Percentiles rank a stretch among this genome's conserved stretches.
These are phyloP conservation scores for Mesocricetus auratus DNA, from an alignment of 2,113 vertebrate genomes.

Conservation along the genomic window DNA sequence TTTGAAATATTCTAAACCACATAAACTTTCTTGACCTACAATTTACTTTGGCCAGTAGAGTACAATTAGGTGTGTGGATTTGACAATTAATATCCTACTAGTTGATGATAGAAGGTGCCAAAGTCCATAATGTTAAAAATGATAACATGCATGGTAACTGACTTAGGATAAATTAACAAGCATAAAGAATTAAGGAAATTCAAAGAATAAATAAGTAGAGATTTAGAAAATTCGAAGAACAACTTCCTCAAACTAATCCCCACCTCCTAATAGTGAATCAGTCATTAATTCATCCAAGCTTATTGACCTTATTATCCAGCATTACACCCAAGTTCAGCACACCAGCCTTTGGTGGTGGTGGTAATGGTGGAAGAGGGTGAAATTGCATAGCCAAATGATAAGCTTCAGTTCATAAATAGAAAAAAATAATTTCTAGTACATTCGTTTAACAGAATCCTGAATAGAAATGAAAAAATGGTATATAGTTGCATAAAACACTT, in stretches of 20 bases:
- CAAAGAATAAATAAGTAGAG: neutral
- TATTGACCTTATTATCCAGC: neutral
- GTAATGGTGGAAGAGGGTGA: no score
- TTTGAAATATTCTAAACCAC: neutral
- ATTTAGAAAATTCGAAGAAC: neutral
- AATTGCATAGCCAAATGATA: neutral
- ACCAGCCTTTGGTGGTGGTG: neutral
- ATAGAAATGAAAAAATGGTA: neutral
- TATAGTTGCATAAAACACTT: neutral
- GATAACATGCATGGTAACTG: neutral
- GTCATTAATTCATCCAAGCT: no score
- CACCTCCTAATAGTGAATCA: neutral
- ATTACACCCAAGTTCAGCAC: no score
- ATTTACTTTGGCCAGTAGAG: neutral
- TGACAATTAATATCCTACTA: neutral
- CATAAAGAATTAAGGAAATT: neutral
- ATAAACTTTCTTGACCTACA: neutral
- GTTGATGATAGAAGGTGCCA: neutral
- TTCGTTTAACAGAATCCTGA: neutral
- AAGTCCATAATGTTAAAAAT: neutral
- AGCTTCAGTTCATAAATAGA: neutral
- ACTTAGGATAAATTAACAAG: constrained; percentile 3
- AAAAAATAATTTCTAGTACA: neutral
- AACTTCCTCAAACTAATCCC: neutral
- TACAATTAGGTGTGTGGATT: neutral